Base-by-base conservation (phyloP, 2,888 invertebrate species). In the Spisula solida region DNA sequence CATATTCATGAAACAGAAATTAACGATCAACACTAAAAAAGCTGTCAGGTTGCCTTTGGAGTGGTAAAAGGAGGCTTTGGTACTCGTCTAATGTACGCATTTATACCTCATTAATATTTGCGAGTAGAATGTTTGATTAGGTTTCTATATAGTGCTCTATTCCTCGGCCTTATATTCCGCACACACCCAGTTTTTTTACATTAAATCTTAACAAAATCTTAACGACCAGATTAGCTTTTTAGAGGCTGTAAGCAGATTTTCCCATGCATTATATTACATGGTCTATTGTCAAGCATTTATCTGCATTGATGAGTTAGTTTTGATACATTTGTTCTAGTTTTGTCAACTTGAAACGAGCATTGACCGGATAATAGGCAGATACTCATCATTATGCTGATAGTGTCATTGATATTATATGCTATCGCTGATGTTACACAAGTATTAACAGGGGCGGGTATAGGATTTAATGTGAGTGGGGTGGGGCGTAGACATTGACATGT, bases 91-190 rank as follows among this genome's bases (percentile, higher is more conserved):
- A 34, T 55, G 34, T 41, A 34, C 78, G 25, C 16, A 25, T 85
- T 29, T 78, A 85, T 51, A 80, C 55, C 18, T 90, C 81, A 88
- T 88, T 90, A 70, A 29, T 70, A 31, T 56, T 82, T 41, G 31
- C 85, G 86, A 88, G 83, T 86, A 25, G 83, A 41, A 90, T 90
- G 85, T 87, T 82, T 86, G 82, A 85, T 85, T 82, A 55, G 25
- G 25, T 25, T 66, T 84, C 31, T 20, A 75, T 8, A 41, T 78
- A 48, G 29, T 66, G 66, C 29, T 20, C 56, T n/a, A 51, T 75
- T 84, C 20, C 8, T 31, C 0, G 6, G 51, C n/a, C 60, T 66
- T 48, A 84, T 51, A 78, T 78, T 75, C 70, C 70, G 78, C 51
- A 84, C 85, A 86, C 85, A 81, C 86, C 80, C 86, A 41, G 80